Base-by-base conservation (phyloP, 2,888 invertebrate genomes). In the Eupithecia subfuscata region DNA sequence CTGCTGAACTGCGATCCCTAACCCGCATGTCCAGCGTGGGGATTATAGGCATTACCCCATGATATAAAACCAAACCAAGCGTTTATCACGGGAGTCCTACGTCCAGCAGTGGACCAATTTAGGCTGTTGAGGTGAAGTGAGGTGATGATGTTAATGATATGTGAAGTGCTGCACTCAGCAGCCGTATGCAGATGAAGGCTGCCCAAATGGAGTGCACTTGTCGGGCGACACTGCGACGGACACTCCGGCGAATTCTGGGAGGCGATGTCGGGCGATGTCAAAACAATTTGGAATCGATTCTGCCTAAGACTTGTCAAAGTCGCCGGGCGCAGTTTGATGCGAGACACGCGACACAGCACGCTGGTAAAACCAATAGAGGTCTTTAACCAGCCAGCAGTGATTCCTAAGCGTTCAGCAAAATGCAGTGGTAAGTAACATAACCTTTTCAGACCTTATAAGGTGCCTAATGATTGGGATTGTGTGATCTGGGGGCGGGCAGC, bases 131-230 rank as follows among this genome's bases (percentile, higher is more conserved):
- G 37, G 37, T 37, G 37, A 37, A 6, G 7, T 37, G 37, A 37
- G 30, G 30, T 18, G 64, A 9, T n/a, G 64, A 18, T 30, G 34
- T 16, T 37, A 56, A 56, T 56, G 12, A 56, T 60, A 14, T 60
- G 60, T 25, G 48, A 0, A 3, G 45, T 45, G 52, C 5, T 11
- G n/a, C 40, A 25, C 67, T 40, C 14, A 22, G 37, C 14, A 22
- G 37, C 25, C 22, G 40, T 68, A 68, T 68, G 68, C 68, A 68
- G 43, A 68, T 68, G 68, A 68, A 22, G 67, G 68, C 34, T 9
- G 16, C 34, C 3, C 68, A 68, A 68, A 68, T 68, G 68, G 68
- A 68, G 25, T 7, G 68, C 68, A 68, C 68, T 68, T 68, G 68
- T 68, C 68, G 64, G 9, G 30, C 8, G 64, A 30, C 30, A 22